Conservation (phyloP, 1,140 invertebrate species). For the Lutraria rhynchaena region DNA sequence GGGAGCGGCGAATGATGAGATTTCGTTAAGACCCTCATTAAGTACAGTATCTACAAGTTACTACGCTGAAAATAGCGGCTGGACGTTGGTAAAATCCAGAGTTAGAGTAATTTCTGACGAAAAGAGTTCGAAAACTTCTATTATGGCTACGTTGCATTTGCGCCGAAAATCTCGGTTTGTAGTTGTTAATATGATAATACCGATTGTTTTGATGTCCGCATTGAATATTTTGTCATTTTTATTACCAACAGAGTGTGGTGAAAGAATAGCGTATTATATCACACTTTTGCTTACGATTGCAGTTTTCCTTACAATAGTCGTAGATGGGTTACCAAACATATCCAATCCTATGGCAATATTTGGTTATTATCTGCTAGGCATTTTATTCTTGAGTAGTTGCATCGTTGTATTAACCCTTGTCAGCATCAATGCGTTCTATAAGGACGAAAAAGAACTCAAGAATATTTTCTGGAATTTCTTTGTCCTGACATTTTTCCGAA, state of each 20-base stretch:
- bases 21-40: neutral
- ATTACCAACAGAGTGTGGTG: constrained; percentile 55
- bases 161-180: constrained; percentile 23
- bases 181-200: constrained; percentile 53
- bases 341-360: constrained; percentile 52
- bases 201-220: constrained; percentile 56
- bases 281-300: constrained; percentile 59
- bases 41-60: neutral
- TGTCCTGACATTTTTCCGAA: too few species aligned
- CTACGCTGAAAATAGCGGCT: constrained; percentile 10
- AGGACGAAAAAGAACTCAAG: too few species aligned
- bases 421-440: too few species aligned
- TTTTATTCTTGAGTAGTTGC: constrained; percentile 10
- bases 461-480: too few species aligned
- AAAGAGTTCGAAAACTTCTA: neutral
- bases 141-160: constrained; percentile 6
- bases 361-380: constrained; percentile 17
- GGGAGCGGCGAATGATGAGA: neutral
- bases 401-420: too few species aligned
- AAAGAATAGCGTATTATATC: constrained; percentile 54
- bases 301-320: constrained; percentile 57
- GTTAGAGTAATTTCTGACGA: neutral
- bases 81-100: constrained; percentile 10
- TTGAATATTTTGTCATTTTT: constrained; percentile 57
- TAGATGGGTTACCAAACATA: constrained; percentile 48